Evolutionary conservation across 2,888 invertebrate genomes (phyloP).

Genomic region (Stomorhina lunata): DNA sequence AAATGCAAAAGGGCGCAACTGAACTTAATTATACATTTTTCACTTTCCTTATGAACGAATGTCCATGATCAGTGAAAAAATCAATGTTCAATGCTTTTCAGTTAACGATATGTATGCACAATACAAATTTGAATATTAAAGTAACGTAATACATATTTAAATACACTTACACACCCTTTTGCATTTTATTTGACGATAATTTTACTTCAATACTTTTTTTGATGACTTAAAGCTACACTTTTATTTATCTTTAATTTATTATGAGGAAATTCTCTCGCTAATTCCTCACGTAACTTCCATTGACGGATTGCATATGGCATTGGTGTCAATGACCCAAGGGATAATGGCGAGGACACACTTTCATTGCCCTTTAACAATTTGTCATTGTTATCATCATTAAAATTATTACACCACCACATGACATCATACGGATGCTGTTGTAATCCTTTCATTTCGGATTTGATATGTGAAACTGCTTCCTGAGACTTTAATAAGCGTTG

Average conservation of each 20-base stretch:
- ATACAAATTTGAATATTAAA: too few relatives aligned
- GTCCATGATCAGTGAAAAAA: too few relatives aligned
- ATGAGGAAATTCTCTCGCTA: background rate
- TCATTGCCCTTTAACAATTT: background rate
- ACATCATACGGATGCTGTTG: background rate
- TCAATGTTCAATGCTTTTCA: too few relatives aligned
- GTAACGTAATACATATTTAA: background rate
- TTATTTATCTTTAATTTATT: background rate
- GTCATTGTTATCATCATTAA: background rate
- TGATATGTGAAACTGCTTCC: background rate
- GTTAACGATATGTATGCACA: too few relatives aligned
- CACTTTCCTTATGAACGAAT: too few relatives aligned
- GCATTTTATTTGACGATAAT: background rate
- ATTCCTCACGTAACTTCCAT: conserved; percentile 21
- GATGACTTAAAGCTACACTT: conserved; percentile 39
- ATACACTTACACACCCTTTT: background rate
- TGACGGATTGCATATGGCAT: conserved; percentile 43
- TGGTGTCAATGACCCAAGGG: background rate
- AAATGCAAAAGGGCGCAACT: too few relatives aligned
- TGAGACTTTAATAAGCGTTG: background rate
- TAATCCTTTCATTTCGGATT: too few relatives aligned
- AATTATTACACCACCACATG: background rate
- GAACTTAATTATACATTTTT: too few relatives aligned
- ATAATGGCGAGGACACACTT: background rate
- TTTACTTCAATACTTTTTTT: conserved; percentile 26